Evolutionary conservation across 2,797 vertebrate species (phyloP).

Genomic region (Naso thynnoides): DNA sequence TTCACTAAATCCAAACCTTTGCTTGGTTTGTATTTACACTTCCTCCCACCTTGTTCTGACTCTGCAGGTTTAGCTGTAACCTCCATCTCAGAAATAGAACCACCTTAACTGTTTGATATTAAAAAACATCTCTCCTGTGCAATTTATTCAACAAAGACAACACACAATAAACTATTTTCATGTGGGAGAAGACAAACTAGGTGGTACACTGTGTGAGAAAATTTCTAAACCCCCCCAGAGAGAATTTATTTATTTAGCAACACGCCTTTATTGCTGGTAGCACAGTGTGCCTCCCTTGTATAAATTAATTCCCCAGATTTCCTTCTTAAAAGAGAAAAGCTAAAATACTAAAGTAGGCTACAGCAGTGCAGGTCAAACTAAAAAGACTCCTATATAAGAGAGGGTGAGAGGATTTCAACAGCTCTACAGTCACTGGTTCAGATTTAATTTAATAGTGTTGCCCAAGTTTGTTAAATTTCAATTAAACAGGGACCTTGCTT

Average conservation of each 20-base stretch:
- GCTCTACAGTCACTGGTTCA: constrained; percentile 17
- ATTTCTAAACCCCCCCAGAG: constrained; percentile 41
- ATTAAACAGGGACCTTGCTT: constrained; percentile 44
- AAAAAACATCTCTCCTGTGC: neutral
- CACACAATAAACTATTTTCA: constrained; percentile 15
- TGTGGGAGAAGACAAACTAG: constrained; percentile 37
- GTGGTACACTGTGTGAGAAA: constrained; percentile 38
- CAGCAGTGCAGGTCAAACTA: constrained; percentile 1
- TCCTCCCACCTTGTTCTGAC: constrained; percentile 5
- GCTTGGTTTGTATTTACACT: constrained; percentile 8
- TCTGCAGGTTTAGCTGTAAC: constrained; percentile 14
- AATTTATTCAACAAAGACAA: constrained; percentile 20
- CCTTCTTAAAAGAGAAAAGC: constrained; percentile 38
- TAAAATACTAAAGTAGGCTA: constrained; percentile 30
- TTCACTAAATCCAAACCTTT: neutral
- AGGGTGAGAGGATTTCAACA: constrained; percentile 14
- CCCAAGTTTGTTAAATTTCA: constrained; percentile 41
- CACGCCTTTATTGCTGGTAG: constrained; percentile 54
- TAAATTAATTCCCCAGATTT: constrained; percentile 54
- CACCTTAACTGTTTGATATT: constrained; percentile 1
- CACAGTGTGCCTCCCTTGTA: constrained; percentile 37
- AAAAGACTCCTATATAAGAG: constrained; percentile 20
- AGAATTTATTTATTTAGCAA: constrained; percentile 70
- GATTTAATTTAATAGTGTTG: constrained; percentile 27
- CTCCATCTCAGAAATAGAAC: constrained; percentile 12